Conservation (phyloP, 2,113 vertebrate genomes). For the Chaenocephalus aceratus region DNA sequence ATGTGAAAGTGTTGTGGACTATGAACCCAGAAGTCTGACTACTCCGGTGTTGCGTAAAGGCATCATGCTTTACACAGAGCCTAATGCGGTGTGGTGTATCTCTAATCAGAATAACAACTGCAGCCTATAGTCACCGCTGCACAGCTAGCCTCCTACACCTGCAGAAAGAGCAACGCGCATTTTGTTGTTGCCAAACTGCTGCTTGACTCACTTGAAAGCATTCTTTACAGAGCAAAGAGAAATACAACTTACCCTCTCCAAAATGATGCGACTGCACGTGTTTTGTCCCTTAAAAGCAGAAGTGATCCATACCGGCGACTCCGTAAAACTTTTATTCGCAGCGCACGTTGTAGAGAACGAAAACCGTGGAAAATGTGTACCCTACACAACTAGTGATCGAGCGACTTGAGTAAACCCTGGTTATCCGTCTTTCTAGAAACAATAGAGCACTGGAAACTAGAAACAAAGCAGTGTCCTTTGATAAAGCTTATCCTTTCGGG, state of each 20-base stretch:
- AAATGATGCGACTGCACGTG: constrained; percentile 47
- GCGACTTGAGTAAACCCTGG: constrained; percentile 28
- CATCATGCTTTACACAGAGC: constrained; percentile 5
- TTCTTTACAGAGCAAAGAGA: background rate
- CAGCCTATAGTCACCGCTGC: constrained; percentile 20
- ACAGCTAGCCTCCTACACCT: background rate
- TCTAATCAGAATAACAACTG: constrained; percentile 2
- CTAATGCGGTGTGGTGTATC: background rate
- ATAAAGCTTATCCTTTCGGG: constrained; percentile 81
- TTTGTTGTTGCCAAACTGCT: constrained; percentile 33
- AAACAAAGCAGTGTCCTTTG: constrained; percentile 67
- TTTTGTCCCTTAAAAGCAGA: constrained; percentile 73
- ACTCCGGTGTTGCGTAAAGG: constrained; percentile 27
- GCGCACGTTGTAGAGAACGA: constrained; percentile 24
- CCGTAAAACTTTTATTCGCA: constrained; percentile 88
- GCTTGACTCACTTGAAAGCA: constrained; percentile 8
- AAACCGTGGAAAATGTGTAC: constrained; percentile 17
- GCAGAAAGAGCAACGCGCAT: constrained; percentile 19
- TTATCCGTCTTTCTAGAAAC: constrained; percentile 66
- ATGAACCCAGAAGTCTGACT: background rate
- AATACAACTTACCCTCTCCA: constrained; percentile 73
- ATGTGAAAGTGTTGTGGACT: background rate
- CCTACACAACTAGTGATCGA: constrained; percentile 38
- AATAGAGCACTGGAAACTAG: constrained; percentile 57
- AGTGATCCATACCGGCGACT: constrained; percentile 78